Evolutionary conservation across 2,888 invertebrate genomes (phyloP), one percentile per base, ranked within the genome.

Genomic region (Eristalis pertinax): DNA sequence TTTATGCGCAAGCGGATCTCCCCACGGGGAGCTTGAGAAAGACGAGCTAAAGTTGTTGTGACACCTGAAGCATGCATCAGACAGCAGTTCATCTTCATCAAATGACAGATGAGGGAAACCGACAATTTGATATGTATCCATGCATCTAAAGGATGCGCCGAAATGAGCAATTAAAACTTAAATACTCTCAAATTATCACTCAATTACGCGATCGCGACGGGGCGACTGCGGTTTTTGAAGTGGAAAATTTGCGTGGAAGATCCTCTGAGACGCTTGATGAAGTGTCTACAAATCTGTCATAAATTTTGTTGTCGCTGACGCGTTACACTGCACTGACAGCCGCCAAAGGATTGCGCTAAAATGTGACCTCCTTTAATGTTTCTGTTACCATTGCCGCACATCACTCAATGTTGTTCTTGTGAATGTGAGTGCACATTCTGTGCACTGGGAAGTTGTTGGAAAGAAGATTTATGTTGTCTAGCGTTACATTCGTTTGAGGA

Each of bases 141-240:
- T 82, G 60, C 84, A 60, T 50, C 60, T 15, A 15, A 41, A 58
- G 24, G 22, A 67, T 24, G 58, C 65, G 72, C 70, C 78, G 89
- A 89, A 88, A 90, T 90, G 90, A 90, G 90, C 90, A 90, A 90
- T 90, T 90, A 90, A 90, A 90, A 89, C 89, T 91, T 90, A 91
- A 90, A 91, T 90, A 90, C 90, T 89, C 89, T 90, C 90, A 90
- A 90, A 90, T 91, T 90, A 90, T 90, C 90, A 90, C 90, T 90
- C 90, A 90, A 90, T 91, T 91, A 91, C 89, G 89, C 0, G 22
- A 24, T 8, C 41, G 43, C 64, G 58, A 22, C 60, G 60, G n/a
- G 29, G 4, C 50, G 60, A 41, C 35, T 29, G 64, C 24, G 10
- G 22, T 67, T 64, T 68, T 84, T 65, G 72, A 73, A 62, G 56